phyloP scores from a whole-genome alignment of 1,140 invertebrate species.

The Drosophila takahashii region DNA sequence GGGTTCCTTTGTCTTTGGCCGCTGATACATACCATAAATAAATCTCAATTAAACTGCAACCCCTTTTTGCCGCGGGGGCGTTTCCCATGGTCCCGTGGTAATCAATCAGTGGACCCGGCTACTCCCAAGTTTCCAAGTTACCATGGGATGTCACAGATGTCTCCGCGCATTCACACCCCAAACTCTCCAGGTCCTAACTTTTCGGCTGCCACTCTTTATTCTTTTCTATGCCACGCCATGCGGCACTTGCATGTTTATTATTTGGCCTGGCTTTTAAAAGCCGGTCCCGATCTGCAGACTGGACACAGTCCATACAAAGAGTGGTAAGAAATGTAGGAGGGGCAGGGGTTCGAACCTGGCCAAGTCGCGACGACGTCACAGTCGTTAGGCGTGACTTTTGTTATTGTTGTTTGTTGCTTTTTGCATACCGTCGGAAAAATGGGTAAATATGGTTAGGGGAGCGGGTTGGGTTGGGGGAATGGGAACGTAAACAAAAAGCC shows the following conservation, averaged over 20 bases:
- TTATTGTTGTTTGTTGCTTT: conserved; percentile 81
- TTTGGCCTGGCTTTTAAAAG: conserved; percentile 50
- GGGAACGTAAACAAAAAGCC: conserved; percentile 72
- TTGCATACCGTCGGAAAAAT: conserved; percentile 65
- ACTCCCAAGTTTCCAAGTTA: conserved; percentile 10
- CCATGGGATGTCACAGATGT: conserved; percentile 41
- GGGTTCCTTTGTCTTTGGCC: conserved; percentile 59
- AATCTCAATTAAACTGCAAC: conserved; percentile 82
- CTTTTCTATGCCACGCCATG: conserved; percentile 57
- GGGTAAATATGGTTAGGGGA: conserved; percentile 8
- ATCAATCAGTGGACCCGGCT: conserved; percentile 65
- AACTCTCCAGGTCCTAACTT: conserved; percentile 18
- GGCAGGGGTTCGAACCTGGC: conserved; percentile 39
- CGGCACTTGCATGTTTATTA: conserved; percentile 59
- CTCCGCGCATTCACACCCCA: conserved; percentile 60
- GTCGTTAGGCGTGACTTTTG: conserved; percentile 81
- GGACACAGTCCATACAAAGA: conserved; percentile 24
- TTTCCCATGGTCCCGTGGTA: conserved; percentile 47
- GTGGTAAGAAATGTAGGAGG: neutral
- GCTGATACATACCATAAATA: conserved; percentile 63
- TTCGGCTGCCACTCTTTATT: conserved; percentile 71
- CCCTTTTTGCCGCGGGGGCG: conserved; percentile 53
- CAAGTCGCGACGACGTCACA: conserved; percentile 72
- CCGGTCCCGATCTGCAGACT: conserved; percentile 47
- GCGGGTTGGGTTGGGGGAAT: neutral